These are phyloP conservation scores for Ctenicera cuprea DNA, from an alignment of 2,888 invertebrate species.

Conservation along the genomic window DNA sequence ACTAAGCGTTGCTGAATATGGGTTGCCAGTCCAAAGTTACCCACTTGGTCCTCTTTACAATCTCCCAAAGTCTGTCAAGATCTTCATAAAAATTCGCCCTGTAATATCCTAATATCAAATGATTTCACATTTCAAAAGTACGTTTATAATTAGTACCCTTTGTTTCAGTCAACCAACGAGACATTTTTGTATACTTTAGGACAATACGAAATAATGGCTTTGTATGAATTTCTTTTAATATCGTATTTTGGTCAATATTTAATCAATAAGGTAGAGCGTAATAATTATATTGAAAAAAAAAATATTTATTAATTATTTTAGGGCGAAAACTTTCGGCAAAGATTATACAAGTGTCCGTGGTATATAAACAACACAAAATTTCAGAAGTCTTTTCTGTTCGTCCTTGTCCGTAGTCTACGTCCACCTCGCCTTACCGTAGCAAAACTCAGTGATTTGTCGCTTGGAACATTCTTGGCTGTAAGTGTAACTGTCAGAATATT, in stretches of 20 bases:
- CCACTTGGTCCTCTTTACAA: too few species aligned
- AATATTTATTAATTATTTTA: conserved; percentile 5
- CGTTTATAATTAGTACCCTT: too few species aligned
- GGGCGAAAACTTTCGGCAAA: conserved; percentile 8
- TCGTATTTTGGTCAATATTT: conserved; percentile 40
- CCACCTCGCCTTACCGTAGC: conserved; percentile 4
- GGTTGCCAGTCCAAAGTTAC: too few species aligned
- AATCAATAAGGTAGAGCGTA: conserved; percentile 25
- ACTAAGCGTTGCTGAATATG: too few species aligned
- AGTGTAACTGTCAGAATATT: not conserved
- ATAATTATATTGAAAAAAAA: not conserved
- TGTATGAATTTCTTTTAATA: conserved; percentile 31
- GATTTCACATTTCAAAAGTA: too few species aligned
- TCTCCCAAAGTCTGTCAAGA: too few species aligned
- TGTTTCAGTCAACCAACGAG: not conserved
- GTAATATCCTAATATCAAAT: too few species aligned
- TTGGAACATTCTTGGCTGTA: conserved; percentile 29
- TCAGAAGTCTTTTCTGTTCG: conserved; percentile 10
- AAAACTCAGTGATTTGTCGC: conserved; percentile 8
- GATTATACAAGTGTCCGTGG: conserved; percentile 35
- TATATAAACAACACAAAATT: conserved; percentile 20
- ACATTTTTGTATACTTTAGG: conserved; percentile 36
- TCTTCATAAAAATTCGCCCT: too few species aligned
- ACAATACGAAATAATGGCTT: conserved; percentile 41
- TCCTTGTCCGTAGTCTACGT: conserved; percentile 8